Evolutionary conservation across 2,113 vertebrate genomes (phyloP).

Genomic region (Agapornis roseicollis): DNA sequence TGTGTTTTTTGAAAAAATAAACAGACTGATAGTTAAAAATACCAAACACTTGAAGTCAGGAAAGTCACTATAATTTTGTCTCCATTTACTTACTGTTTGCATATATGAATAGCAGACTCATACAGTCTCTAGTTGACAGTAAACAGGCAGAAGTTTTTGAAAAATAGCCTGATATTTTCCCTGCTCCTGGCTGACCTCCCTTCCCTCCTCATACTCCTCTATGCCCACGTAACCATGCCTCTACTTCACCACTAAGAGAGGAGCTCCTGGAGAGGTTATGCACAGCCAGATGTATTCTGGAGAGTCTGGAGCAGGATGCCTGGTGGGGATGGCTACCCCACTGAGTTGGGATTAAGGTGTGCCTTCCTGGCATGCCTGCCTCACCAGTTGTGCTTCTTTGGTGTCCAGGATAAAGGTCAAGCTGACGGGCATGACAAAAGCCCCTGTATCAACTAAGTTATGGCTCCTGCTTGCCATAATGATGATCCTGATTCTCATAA

Average conservation of each 20-base stretch:
- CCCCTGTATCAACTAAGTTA: fast-evolving
- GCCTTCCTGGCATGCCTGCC: fast-evolving
- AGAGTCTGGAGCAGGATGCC: neutral
- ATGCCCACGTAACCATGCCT: neutral
- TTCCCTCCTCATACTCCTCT: neutral
- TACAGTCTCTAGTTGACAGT: neutral
- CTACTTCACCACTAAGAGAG: neutral
- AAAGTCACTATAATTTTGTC: neutral
- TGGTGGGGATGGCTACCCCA: too few species aligned
- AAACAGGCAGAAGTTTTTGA: neutral
- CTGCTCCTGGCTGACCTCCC: neutral
- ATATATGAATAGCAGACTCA: neutral
- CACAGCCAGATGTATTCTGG: neutral
- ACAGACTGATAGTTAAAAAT: neutral
- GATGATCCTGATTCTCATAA: neutral
- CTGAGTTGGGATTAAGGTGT: neutral
- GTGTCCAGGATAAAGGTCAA: neutral
- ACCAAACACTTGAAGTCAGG: neutral
- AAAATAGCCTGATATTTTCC: neutral
- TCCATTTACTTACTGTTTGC: neutral
- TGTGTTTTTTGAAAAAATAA: neutral
- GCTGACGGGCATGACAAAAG: neutral
- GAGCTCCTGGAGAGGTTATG: fast-evolving
- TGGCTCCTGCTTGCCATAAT: neutral
- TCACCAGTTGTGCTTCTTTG: neutral